Conservation (phyloP, 1,140 invertebrate species). For the Oscheius sp. region DNA sequence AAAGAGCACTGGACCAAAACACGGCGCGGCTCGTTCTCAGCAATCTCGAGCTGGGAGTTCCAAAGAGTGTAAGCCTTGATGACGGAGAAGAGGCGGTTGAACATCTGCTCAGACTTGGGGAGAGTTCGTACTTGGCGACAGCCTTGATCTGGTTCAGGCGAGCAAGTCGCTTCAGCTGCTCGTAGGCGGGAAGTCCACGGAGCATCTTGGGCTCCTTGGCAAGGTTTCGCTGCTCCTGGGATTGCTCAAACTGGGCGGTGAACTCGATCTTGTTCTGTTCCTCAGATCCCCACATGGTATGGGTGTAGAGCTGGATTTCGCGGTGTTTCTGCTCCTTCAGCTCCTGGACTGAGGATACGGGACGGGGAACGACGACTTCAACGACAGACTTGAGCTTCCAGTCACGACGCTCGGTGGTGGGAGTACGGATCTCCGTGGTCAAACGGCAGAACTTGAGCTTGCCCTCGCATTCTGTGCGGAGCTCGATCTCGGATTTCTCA, state of each 20-base stretch:
- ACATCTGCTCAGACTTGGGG: slow-evolving; percentile 7
- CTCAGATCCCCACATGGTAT: slow-evolving; percentile 41
- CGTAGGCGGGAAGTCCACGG: slow-evolving; percentile 17
- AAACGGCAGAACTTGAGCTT: slow-evolving; percentile 18
- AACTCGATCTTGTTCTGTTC: slow-evolving; percentile 25
- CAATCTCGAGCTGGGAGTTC: slow-evolving; percentile 9
- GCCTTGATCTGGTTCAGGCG: slow-evolving; percentile 32
- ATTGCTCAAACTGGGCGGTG: slow-evolving; percentile 21
- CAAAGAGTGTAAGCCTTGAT: slow-evolving; percentile 37
- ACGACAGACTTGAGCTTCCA: slow-evolving; percentile 24
- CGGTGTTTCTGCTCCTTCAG: slow-evolving; percentile 33
- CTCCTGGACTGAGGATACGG: slow-evolving; percentile 4
- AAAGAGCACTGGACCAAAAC: slow-evolving; percentile 38
- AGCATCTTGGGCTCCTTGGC: not conserved
- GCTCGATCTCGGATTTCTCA: slow-evolving; percentile 8
- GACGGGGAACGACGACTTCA: not conserved
- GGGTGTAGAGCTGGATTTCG: slow-evolving; percentile 16
- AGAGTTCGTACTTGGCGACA: slow-evolving; percentile 33
- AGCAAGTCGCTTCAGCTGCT: slow-evolving; percentile 13
- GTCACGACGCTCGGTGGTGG: slow-evolving; percentile 17
- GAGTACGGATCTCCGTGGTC: not conserved
- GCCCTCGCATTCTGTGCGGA: slow-evolving; percentile 15
- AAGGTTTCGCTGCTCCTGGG: slow-evolving; percentile 21
- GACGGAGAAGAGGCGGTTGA: slow-evolving; percentile 28
- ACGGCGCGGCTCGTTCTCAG: slow-evolving; percentile 11